Evolutionary conservation across 2,888 invertebrate genomes (phyloP), one percentile per base, ranked within the genome.

Genomic region (Pachymerium ferrugineum): DNA sequence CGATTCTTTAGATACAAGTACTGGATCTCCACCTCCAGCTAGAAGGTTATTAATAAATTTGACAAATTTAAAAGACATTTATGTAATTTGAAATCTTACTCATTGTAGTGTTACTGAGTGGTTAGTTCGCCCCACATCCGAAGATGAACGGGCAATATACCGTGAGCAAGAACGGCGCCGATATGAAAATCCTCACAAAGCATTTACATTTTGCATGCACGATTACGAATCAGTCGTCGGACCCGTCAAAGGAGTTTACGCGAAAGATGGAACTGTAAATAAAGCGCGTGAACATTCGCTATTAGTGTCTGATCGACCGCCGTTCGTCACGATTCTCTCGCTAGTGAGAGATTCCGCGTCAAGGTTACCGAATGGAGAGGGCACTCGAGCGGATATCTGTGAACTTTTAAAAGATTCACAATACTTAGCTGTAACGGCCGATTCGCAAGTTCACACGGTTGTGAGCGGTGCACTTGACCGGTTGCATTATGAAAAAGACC

Each of bases 261-360:
- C 81, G 75, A 84, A 82, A 77, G 83, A 83, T 70, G 81, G 78
- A 74, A 80, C 80, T 74, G 80, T 81, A 79, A 85, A 84, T 76
- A 88, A 88, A 81, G 90, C 93, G 0, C 86, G 93, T 47, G 94
- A 93, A n/a, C 93, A 94, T 80, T 89, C 90, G 1, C 86, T 96
- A 79, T 85, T 97, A 77, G 88, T 88, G 3, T 88, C 90, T 0
- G 90, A 91, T 80, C 85, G 96, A 33, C 97, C 96, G 30, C 91
- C 94, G 62, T 94, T 90, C 83, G 95, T 96, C 25, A 93, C 94
- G 35, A 93, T 97, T 79, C 84, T 93, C 31, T 92, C 95, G 4
- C 84, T 97, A 82, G 94, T 97, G n/a, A 86, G 96, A 35, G 97
- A 97, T 85, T 94, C 97, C 0, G 91, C 94, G 0, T 95, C 97